A percentile compares a stretch with the other conserved stretches of the same genome.
Evolutionary conservation across 2,797 vertebrate genomes (phyloP).

Genomic region (Sardinella longiceps): DNA sequence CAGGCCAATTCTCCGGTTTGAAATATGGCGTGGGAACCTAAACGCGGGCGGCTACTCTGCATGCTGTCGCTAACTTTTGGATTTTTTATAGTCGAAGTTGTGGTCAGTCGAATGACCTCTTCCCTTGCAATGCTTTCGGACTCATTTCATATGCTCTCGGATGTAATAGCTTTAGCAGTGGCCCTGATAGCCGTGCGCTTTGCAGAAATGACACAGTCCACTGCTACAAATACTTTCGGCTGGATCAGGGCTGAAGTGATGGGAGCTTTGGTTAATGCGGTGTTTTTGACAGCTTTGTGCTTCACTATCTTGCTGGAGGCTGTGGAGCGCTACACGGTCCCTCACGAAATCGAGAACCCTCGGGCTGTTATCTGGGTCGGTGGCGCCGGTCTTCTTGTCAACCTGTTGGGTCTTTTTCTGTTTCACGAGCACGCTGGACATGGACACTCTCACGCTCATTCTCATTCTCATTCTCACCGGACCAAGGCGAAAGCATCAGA

Average conservation of each 20-base stretch:
- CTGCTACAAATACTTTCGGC: conserved; percentile 83
- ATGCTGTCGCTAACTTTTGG: conserved; percentile 82
- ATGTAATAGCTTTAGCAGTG: conserved; percentile 83
- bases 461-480: not conserved
- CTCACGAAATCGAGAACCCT: conserved; percentile 81
- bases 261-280: conserved; percentile 83
- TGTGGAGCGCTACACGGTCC: conserved; percentile 81
- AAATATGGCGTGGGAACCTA: conserved; percentile 67
- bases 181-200: conserved; percentile 83
- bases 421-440: conserved; percentile 75
- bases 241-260: conserved; percentile 87
- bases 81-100: conserved; percentile 85
- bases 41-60: conserved; percentile 77
- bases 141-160: conserved; percentile 87
- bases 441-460: conserved; percentile 50
- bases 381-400: conserved; percentile 78
- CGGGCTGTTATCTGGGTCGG: conserved; percentile 80
- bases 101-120: conserved; percentile 79
- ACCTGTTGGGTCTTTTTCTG: conserved; percentile 77
- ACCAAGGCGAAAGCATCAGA: conserved; percentile 49
- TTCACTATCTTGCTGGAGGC: conserved; percentile 85
- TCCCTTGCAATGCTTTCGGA: conserved; percentile 86
- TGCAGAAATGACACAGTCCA: conserved; percentile 76
- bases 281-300: conserved; percentile 84
- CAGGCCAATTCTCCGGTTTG: not conserved